Evolutionary conservation across 2,888 invertebrate species (phyloP), one percentile per base, ranked within the genome.

Genomic region (Agrochola lota): DNA sequence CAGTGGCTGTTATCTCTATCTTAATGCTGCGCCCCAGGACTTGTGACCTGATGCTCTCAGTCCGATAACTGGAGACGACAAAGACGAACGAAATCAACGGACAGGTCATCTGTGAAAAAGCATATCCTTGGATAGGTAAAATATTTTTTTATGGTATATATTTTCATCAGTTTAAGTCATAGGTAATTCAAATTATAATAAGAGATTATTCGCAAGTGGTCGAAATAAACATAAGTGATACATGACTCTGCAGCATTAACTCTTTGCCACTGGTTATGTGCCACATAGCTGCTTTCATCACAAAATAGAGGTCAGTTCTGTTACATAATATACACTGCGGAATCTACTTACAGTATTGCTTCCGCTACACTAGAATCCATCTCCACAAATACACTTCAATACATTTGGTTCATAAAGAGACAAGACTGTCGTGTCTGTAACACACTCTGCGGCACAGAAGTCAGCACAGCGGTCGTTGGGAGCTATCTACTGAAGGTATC

Each of bases 41-140:
- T 85, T 77, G 87, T 84, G 89, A 89, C 89, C 89, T 82, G 90
- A 90, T 90, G 86, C 89, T 86, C 78, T 67, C 74, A 43, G 43
- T 20, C 80, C 74, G 90, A 90, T 90, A 90, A 77, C 84, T 20
- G 12, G n/a, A 70, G 46, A 77, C 5, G 0, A 2, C 74, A 75
- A 67, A 81, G 77, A 84, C 43, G 23, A 66, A 40, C 17, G 6
- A 35, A 55, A 46, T 17, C 5, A 23, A 55, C 64, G 66, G 75
- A 75, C 23, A 40, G 30, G 57, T 17, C 11, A 17, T n/a, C 35
- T 30, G 17, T 17, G 23, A 6, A 23, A 52, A 26, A 49, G 2
- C 23, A 49, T 35, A 69, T 35, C 7, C 7, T 1, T 12, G n/a
- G 57, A 57, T n/a, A 6, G 57, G 5, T n/a, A 23, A 57, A 57